A percentile compares a stretch with the other conserved stretches of the same genome.
Conservation (phyloP, 64 coral and sea anemone species). For the Stichodactyla mertensii region DNA sequence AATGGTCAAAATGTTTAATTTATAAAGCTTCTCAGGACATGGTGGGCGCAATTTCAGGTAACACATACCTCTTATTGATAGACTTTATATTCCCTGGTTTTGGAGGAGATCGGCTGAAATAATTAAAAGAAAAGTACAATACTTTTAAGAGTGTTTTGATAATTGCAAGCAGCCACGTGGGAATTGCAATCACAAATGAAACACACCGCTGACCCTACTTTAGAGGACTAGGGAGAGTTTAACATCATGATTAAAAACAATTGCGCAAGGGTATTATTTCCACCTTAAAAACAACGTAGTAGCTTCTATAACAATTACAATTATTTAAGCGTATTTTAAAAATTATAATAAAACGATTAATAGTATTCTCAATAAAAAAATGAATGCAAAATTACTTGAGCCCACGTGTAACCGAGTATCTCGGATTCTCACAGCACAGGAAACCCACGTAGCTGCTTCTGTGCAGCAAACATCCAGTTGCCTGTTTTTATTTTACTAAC, state of each 20-base stretch:
- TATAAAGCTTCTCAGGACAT: not conserved
- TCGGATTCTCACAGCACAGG: not conserved
- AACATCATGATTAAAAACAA: not conserved
- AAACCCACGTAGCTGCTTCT: not conserved
- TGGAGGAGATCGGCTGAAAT: not conserved
- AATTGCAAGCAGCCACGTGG: not conserved
- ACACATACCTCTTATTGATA: not conserved
- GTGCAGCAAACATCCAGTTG: not conserved
- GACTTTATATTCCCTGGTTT: not conserved
- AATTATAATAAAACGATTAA: not conserved
- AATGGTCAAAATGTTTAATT: no score
- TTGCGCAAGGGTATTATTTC: not conserved
- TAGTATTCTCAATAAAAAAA: not conserved
- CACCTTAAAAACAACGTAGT: not conserved
- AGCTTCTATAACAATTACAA: no score
- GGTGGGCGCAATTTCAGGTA: not conserved
- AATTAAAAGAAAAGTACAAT: not conserved
- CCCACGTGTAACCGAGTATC: not conserved
- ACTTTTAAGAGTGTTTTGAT: not conserved
- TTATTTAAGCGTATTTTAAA: not conserved
- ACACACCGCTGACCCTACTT: not conserved
- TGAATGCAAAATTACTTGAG: not conserved
- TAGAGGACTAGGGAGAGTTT: not conserved
- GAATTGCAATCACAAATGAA: not conserved
- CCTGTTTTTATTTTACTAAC: no score